Conservation (phyloP, 2,888 invertebrate species). For the Microplitis manilae region DNA sequence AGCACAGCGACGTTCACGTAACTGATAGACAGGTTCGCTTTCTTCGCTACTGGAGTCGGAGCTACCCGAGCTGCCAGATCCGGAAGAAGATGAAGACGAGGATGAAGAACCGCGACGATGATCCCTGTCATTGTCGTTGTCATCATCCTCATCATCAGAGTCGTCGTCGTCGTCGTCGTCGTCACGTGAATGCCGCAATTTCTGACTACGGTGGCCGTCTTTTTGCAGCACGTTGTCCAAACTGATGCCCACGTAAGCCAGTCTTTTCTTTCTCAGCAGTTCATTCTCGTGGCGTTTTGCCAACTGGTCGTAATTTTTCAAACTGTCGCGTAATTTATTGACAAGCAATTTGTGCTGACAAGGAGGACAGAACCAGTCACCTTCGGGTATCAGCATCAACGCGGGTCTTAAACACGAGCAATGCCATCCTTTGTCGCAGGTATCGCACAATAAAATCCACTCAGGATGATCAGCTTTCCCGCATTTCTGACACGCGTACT, state of each 20-base stretch:
- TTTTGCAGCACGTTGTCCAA: constrained; percentile 79
- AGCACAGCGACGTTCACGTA: constrained; percentile 85
- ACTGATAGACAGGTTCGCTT: constrained; percentile 86
- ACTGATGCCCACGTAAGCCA: constrained; percentile 84
- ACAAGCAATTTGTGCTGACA: constrained; percentile 90
- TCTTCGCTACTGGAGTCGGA: constrained; percentile 73
- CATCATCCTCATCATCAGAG: constrained; percentile 49
- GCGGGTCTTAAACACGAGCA: constrained; percentile 95
- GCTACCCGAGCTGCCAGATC: constrained; percentile 55
- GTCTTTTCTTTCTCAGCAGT: constrained; percentile 78
- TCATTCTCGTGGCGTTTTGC: constrained; percentile 80
- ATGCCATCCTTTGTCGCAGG: constrained; percentile 97
- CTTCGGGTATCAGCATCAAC: constrained; percentile 94
- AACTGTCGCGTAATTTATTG: constrained; percentile 80
- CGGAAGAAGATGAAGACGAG: constrained; percentile 61
- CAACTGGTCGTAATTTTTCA: constrained; percentile 84
- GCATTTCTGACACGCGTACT: constrained; percentile 91
- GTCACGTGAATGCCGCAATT: constrained; percentile 58
- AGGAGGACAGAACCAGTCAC: constrained; percentile 98
- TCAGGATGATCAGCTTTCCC: constrained; percentile 94
- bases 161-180: constrained; percentile 37
- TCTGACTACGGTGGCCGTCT: constrained; percentile 58
- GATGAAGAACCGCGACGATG: constrained; percentile 50
- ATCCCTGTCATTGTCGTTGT: constrained; percentile 47
- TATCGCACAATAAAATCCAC: constrained; percentile 96